Base-by-base conservation (phyloP, 2,113 vertebrate species). In the Cynocephalus volans region DNA sequence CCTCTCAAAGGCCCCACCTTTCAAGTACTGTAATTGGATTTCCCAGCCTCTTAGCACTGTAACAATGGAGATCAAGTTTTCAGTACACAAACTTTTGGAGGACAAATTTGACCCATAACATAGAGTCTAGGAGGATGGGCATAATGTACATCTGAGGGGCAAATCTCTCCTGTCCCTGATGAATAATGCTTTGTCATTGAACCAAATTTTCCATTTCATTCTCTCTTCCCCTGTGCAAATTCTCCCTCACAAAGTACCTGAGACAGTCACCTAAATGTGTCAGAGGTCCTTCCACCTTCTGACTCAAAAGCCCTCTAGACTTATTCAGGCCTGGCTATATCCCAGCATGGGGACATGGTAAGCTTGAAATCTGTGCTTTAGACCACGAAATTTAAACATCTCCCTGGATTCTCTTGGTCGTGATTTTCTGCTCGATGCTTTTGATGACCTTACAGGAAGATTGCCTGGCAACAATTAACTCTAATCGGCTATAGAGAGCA, bases 381-480 rank as follows among this genome's bases (percentile, higher is more conserved):
- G 15, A 24, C 23, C 33, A 56, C 19, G 31, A 14, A 54, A 0
- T 79, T 86, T 28, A 73, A 86, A 67, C 9, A 58, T 28, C 48
- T 48, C 75, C 14, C 60, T 50, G 10, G 45, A 58, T 60, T 93
- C 56, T 73, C 31, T 65, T 21, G 81, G 33, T 24, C 48, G 56
- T 19, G 6, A 24, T 79, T 96, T 96, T 85, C 79, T 79, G 41
- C 36, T 69, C 56, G 3, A 73, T 86, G 67, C 6, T 84, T 90
- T 72, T 56, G 21, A 65, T 45, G 48, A 36, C 33, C 50, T 60
- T 76, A 41, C 62, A 56, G 50, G 36, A 90, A 95, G 54, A 73
- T 0, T 45, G 24, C 26, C 64, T 87, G 33, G 21, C 17, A 93
- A 79, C n/a, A 76, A 52, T 14, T 58, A 6, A 58, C 48, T 75